Evolutionary conservation across 2,113 vertebrate species (phyloP), one percentile per base, ranked within the genome.

Genomic region (Channa maculata): DNA sequence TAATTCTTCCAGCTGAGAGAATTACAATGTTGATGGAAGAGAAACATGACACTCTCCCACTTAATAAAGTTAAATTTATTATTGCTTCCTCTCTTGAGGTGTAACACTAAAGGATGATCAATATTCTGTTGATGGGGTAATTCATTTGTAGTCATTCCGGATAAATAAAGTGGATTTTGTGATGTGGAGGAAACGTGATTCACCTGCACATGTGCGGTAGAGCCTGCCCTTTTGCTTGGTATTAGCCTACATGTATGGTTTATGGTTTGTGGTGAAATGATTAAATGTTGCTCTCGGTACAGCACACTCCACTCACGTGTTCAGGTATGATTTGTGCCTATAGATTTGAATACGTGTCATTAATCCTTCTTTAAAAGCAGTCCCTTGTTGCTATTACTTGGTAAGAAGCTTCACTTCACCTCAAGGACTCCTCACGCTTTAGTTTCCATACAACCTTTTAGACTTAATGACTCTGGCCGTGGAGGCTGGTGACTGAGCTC

Each of bases 361-460:
- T 46, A 59, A 85, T 78, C 46, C 41, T 54, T 67, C 55, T 79
- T 79, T 69, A 66, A 60, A 77, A 63, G 76, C 60, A n/a, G 48
- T 69, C 78, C 34, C 57, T 73, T 84, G 79, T 75, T 78, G 75
- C 83, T 86, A 84, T 75, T 71, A 64, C 69, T 45, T 14, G 43
- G 71, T 85, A 86, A 92, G 68, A 63, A 71, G 60, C 65, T 59
- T 68, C 73, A 57, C 62, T 62, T 85, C 66, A 63, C 14, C 54
- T 84, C 86, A 92, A 90, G 88, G 89, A 78, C 82, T 84, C 24
- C 2, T 71, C 63, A 65, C 54, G 80, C 57, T 86, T 88, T 67
- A 75, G 75, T 68, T 49, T 69, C 57, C 44, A 6, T 39, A 14
- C 54, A 66, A 67, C 75, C 54, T 81, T 65, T 78, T 83, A 82